These are phyloP conservation scores for Eristalis arbustorum DNA, from an alignment of 2,888 invertebrate genomes.

Conservation along the genomic window DNA sequence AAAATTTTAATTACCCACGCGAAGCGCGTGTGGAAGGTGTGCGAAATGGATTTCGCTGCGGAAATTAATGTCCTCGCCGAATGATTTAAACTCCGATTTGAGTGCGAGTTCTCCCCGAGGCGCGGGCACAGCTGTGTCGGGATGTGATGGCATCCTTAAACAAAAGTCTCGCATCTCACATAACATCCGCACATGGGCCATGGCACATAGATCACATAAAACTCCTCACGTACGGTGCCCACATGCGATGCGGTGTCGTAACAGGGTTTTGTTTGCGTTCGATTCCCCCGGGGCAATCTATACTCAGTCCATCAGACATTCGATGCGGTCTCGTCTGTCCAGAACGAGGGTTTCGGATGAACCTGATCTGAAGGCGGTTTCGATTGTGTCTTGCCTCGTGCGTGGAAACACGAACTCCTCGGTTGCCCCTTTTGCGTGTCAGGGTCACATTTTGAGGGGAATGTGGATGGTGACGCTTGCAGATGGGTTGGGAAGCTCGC, in stretches of 20 bases:
- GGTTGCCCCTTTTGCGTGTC: too few relatives aligned
- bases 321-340: neutral
- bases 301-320: neutral
- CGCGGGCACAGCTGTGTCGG: neutral
- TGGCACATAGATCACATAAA: neutral
- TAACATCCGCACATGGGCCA: neutral
- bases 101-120: neutral
- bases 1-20: slow-evolving; percentile 47
- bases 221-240: neutral
- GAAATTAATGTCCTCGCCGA: neutral
- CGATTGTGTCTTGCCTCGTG: neutral
- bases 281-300: neutral
- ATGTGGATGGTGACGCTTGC: too few relatives aligned
- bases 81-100: neutral
- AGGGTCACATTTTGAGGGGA: too few relatives aligned
- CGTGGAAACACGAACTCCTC: neutral
- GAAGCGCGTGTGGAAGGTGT: neutral
- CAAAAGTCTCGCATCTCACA: neutral
- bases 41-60: slow-evolving; percentile 1
- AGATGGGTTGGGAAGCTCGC: too few relatives aligned
- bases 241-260: neutral
- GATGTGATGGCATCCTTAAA: neutral
- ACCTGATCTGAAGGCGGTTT: neutral
- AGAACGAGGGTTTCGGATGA: too few relatives aligned
- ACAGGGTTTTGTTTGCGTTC: neutral